Conservation (phyloP, 1,140 invertebrate species). For the Brachionus asplanchnoidis region DNA sequence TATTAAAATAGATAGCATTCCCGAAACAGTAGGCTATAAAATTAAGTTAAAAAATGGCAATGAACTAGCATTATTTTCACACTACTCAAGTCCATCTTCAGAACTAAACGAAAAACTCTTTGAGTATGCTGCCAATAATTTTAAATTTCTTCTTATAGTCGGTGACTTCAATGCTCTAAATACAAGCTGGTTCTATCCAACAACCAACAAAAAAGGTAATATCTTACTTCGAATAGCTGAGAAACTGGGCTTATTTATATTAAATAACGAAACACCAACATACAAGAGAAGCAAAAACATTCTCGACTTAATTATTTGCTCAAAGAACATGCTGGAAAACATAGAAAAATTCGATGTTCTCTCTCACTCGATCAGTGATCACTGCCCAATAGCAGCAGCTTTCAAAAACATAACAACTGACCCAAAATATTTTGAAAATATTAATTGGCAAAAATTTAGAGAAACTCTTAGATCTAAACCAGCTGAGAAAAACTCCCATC, state of each 20-base stretch:
- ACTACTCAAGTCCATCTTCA: background rate
- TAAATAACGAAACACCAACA: no score
- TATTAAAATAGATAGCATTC: background rate
- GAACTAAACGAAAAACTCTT: background rate
- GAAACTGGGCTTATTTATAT: background rate
- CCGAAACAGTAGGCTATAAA: background rate
- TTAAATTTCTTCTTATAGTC: background rate
- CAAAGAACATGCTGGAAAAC: background rate
- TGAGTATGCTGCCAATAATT: background rate
- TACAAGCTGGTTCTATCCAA: background rate
- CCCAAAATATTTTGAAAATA: background rate
- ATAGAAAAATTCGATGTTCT: background rate
- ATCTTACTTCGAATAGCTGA: background rate
- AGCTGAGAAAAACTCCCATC: background rate
- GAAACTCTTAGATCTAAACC: background rate
- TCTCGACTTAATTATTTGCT: background rate
- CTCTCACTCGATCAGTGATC: background rate
- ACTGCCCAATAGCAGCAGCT: background rate
- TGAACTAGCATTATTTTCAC: background rate
- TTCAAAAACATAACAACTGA: background rate
- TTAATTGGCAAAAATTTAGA: background rate
- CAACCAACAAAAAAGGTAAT: background rate
- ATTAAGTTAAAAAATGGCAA: background rate
- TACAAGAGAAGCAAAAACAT: background rate
- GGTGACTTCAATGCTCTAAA: background rate